phyloP scores from a whole-genome alignment of 1,140 invertebrate genomes.

The Tribolium castaneum region DNA sequence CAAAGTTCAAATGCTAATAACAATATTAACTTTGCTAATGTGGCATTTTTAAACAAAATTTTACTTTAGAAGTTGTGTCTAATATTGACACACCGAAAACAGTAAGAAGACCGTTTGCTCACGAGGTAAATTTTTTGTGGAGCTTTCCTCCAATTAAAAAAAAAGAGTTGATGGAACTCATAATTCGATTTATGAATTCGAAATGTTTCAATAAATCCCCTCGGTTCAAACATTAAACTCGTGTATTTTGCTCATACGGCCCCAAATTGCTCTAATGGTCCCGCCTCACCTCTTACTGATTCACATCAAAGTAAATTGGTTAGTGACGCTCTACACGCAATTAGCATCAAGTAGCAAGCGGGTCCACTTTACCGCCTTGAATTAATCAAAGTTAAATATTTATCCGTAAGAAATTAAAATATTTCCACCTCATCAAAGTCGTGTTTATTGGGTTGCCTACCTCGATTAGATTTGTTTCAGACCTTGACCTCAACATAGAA shows the following conservation, averaged over 20 bases:
- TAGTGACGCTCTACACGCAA: not conserved
- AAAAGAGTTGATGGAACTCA: too few relatives aligned
- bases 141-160: too few relatives aligned
- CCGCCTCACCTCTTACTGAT: not conserved
- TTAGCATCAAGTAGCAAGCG: not conserved
- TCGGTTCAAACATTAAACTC: not conserved
- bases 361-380: not conserved
- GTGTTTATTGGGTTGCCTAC: slow-evolving; percentile 17
- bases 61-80: too few relatives aligned
- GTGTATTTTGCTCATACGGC: not conserved
- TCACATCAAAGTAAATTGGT: slow-evolving; percentile 17
- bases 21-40: not conserved
- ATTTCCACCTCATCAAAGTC: not conserved
- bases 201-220: too few relatives aligned
- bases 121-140: too few relatives aligned
- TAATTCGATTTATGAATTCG: too few relatives aligned
- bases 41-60: not conserved
- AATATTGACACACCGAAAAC: too few relatives aligned
- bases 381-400: slow-evolving; percentile 16
- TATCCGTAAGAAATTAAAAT: not conserved
- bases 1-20: not conserved
- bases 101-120: too few relatives aligned
- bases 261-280: not conserved
- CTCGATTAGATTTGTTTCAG: not conserved
- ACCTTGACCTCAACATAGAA: not conserved